phyloP scores from a whole-genome alignment of 2,888 invertebrate species.

The Ectemnius cavifrons region DNA sequence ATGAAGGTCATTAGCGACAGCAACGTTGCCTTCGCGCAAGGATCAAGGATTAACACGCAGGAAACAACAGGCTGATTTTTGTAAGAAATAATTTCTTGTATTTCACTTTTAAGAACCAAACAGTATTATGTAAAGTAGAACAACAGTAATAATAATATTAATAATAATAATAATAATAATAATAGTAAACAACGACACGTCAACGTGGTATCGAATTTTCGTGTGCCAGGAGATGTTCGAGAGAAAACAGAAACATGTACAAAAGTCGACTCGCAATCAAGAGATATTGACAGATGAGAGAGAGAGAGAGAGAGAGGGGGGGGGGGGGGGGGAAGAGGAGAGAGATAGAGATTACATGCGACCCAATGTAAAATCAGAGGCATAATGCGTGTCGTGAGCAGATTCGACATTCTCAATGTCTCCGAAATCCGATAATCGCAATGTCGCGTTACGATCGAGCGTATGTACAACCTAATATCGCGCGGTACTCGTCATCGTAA shows the following conservation, averaged over 20 bases:
- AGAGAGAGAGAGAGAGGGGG: no score
- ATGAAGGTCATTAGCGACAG: no score
- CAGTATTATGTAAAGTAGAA: slow-evolving; percentile 51
- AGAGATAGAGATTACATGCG: slow-evolving; percentile 34
- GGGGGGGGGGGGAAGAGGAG: background rate
- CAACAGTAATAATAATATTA: slow-evolving; percentile 49
- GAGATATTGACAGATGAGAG: no score
- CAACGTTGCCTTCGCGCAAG: no score
- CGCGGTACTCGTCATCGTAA: slow-evolving; percentile 37
- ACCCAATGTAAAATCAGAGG: slow-evolving; percentile 37
- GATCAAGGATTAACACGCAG: background rate
- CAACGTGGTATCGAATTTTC: slow-evolving; percentile 29
- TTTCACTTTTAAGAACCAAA: slow-evolving; percentile 53
- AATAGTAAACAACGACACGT: slow-evolving; percentile 54
- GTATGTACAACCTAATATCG: slow-evolving; percentile 65
- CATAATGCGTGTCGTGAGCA: slow-evolving; percentile 43
- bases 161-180: slow-evolving; percentile 56
- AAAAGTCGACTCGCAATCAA: slow-evolving; percentile 24
- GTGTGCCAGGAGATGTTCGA: slow-evolving; percentile 15
- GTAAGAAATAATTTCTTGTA: slow-evolving; percentile 57
- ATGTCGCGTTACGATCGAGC: slow-evolving; percentile 60
- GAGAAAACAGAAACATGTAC: slow-evolving; percentile 24
- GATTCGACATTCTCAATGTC: slow-evolving; percentile 36
- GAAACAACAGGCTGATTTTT: slow-evolving; percentile 4
- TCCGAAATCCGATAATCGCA: slow-evolving; percentile 39